Evolutionary conservation across 2,113 vertebrate species (phyloP).

Genomic region (Notothenia coriiceps): DNA sequence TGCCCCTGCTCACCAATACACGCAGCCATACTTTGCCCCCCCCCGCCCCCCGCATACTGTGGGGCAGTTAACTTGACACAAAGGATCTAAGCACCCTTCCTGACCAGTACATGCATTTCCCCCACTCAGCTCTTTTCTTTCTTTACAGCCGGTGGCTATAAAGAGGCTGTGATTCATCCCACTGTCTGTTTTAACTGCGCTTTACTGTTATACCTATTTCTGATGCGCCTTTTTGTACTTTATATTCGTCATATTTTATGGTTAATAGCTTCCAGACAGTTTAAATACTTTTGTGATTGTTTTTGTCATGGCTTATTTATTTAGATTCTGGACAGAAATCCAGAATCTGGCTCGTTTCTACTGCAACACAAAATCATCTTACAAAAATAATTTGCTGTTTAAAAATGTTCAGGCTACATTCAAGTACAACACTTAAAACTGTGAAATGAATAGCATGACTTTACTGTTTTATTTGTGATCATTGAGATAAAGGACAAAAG

Average conservation of each 20-base stretch:
- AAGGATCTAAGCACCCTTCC: conserved; percentile 81
- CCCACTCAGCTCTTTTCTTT: conserved; percentile 76
- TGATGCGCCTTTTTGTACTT: conserved; percentile 36
- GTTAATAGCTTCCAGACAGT: conserved; percentile 31
- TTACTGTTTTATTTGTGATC: background rate
- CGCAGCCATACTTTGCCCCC: conserved; percentile 72
- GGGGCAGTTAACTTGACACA: conserved; percentile 77
- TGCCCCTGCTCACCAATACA: conserved; percentile 46
- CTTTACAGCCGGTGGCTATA: conserved; percentile 67
- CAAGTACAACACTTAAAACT: background rate
- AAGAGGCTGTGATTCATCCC: conserved; percentile 59
- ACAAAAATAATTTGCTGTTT: background rate
- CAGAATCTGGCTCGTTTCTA: background rate
- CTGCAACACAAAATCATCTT: background rate
- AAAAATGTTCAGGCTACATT: background rate
- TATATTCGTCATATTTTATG: conserved; percentile 25
- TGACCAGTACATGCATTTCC: conserved; percentile 71
- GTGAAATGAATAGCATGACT: background rate
- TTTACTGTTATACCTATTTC: conserved; percentile 45
- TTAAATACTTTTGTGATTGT: conserved; percentile 14
- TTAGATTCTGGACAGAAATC: background rate
- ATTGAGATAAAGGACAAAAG: background rate
- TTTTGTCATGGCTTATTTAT: conserved; percentile 33
- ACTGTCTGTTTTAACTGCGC: conserved; percentile 44
- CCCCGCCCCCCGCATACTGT: conserved; percentile 49